Conservation (phyloP, 2,888 invertebrate species). For the Scelioninae gen. 1 region DNA sequence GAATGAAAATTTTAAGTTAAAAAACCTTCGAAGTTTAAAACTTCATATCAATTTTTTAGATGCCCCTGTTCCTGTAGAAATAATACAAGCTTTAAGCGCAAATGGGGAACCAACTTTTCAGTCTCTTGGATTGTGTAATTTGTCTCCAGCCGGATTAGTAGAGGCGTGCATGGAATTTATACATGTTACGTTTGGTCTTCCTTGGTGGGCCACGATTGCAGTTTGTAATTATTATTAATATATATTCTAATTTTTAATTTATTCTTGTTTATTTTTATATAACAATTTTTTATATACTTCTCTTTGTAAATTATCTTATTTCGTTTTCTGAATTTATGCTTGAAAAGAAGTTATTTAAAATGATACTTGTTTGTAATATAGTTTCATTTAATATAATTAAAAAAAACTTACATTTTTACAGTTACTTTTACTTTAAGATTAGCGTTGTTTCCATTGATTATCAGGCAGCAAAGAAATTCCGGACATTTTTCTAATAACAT, state of each 20-base stretch:
- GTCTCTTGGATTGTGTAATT: constrained; percentile 64
- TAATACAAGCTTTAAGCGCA: constrained; percentile 43
- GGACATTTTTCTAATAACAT: constrained; percentile 93
- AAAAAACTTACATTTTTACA: too few relatives aligned
- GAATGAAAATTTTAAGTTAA: too few relatives aligned
- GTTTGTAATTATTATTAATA: constrained; percentile 85
- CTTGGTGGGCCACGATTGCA: constrained; percentile 97
- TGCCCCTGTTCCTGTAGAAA: constrained; percentile 41
- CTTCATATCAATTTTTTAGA: constrained; percentile 50
- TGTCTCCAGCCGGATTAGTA: constrained; percentile 91
- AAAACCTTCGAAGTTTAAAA: too few relatives aligned
- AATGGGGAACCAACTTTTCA: constrained; percentile 59
- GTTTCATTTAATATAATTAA: too few relatives aligned
- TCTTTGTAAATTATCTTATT: too few relatives aligned
- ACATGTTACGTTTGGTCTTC: constrained; percentile 92
- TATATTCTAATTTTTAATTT: constrained; percentile 79
- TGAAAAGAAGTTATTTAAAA: too few relatives aligned
- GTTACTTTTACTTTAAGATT: too few relatives aligned
- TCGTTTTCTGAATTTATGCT: too few relatives aligned
- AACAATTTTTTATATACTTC: too few relatives aligned
- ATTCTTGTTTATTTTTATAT: too few relatives aligned
- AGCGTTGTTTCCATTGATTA: constrained; percentile 95
- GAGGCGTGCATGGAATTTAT: constrained; percentile 92
- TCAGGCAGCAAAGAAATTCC: constrained; percentile 91
- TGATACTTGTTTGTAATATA: too few relatives aligned